Percentiles rank a stretch among this genome's conserved stretches.
phyloP scores from a whole-genome alignment of 2,888 invertebrate genomes.

The Galerucella nymphaeae region DNA sequence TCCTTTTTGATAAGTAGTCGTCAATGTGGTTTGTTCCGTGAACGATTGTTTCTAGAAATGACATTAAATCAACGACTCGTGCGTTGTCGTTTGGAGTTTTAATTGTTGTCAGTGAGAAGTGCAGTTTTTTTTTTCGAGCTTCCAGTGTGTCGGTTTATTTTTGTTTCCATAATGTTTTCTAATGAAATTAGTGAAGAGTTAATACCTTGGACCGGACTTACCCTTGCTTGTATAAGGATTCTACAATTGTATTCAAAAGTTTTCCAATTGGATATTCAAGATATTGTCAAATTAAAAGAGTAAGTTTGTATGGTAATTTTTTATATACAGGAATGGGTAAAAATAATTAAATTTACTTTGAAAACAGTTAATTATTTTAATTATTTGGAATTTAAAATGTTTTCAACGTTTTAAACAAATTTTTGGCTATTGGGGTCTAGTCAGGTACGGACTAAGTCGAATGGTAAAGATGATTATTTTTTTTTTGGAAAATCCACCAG shows the following conservation, averaged over 20 bases:
- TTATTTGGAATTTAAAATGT: too few relatives aligned
- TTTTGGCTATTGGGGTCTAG: too few relatives aligned
- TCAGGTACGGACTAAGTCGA: too few relatives aligned
- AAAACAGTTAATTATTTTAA: too few relatives aligned
- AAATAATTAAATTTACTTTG: too few relatives aligned
- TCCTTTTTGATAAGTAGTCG: slow-evolving; percentile 35
- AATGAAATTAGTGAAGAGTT: slow-evolving; percentile 52
- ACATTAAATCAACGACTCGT: slow-evolving; percentile 16
- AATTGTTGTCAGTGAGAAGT: slow-evolving; percentile 2
- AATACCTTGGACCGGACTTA: slow-evolving; percentile 83
- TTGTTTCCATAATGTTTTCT: slow-evolving; percentile 51
- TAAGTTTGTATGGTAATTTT: slow-evolving; percentile 24
- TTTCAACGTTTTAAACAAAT: too few relatives aligned
- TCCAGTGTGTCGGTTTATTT: background rate
- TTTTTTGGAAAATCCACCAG: too few relatives aligned
- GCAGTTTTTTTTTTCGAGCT: background rate
- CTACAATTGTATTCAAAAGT: slow-evolving; percentile 89
- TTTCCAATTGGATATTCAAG: slow-evolving; percentile 72
- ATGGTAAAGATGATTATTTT: too few relatives aligned
- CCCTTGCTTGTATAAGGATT: slow-evolving; percentile 85
- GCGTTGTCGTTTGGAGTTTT: slow-evolving; percentile 7
- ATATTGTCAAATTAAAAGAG: slow-evolving; percentile 41
- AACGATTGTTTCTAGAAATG: slow-evolving; percentile 33
- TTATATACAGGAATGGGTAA: too few relatives aligned
- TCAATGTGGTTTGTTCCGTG: slow-evolving; percentile 22